These are phyloP conservation scores for Elephas maximus DNA, from an alignment of 2,113 vertebrate genomes.

Conservation along the genomic window DNA sequence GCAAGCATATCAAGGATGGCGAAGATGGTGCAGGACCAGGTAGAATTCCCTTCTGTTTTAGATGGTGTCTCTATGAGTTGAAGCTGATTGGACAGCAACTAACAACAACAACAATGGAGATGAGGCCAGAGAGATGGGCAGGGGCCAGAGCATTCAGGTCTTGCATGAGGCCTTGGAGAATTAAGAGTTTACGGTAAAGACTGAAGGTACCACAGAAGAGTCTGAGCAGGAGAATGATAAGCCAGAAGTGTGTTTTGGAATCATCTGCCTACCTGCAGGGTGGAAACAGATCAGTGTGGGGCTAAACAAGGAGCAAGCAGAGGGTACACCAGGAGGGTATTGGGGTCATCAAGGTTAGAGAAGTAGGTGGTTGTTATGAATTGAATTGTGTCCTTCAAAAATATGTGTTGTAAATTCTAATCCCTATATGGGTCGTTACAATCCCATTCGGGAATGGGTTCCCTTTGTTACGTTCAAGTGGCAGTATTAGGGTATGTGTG, in stretches of 20 bases:
- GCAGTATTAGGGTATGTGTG: too few species aligned
- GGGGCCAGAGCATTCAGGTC: not conserved
- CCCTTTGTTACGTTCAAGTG: too few species aligned
- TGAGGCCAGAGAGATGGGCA: not conserved
- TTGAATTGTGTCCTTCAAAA: too few species aligned
- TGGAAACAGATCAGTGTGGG: not conserved
- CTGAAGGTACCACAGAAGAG: not conserved
- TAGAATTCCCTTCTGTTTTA: too few species aligned
- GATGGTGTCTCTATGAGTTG: too few species aligned
- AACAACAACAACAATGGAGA: not conserved
- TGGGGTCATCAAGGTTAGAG: not conserved
- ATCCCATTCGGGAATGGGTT: too few species aligned
- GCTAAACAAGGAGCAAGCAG: not conserved
- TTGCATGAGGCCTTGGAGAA: not conserved
- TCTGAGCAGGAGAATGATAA: fast-evolving
- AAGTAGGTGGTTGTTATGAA: not conserved
- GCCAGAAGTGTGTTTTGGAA: not conserved
- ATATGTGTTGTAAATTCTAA: too few species aligned
- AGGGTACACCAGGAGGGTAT: not conserved
- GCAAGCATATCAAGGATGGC: too few species aligned
- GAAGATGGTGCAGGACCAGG: too few species aligned
- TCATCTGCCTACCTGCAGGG: too few species aligned
- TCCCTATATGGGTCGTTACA: too few species aligned
- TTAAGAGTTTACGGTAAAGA: not conserved
- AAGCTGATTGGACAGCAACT: too few species aligned